These are phyloP conservation scores for Columba guinea DNA, from an alignment of 2,797 vertebrate genomes.

Conservation along the genomic window DNA sequence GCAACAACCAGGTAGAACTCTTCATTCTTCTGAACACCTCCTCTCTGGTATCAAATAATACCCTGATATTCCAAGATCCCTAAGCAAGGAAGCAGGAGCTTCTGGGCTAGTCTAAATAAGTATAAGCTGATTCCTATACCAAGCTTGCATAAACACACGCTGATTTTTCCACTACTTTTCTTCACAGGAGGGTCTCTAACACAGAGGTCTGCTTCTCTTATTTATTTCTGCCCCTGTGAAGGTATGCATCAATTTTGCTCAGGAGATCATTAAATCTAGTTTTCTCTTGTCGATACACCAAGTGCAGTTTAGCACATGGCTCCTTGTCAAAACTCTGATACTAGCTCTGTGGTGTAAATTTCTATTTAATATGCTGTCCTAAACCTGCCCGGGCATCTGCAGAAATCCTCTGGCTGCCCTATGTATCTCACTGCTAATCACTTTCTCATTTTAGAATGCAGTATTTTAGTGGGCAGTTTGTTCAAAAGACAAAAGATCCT, in stretches of 20 bases:
- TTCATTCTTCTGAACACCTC: not conserved
- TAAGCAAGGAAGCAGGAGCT: not conserved
- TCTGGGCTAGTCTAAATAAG: not conserved
- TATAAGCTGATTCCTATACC: not conserved
- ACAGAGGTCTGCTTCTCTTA: not conserved
- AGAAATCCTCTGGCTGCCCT: not conserved
- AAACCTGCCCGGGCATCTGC: not conserved
- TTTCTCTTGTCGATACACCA: not conserved
- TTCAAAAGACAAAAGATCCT: not conserved
- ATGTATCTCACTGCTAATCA: not conserved
- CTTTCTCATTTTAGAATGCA: not conserved
- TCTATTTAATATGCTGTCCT: not conserved
- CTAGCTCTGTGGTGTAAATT: not conserved
- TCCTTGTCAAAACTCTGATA: not conserved
- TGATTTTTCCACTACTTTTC: not conserved
- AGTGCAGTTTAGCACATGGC: not conserved
- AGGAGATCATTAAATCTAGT: not conserved
- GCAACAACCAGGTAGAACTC: not conserved
- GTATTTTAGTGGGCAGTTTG: not conserved
- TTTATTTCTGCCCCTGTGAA: not conserved
- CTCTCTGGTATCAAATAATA: not conserved
- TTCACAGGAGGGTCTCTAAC: not conserved
- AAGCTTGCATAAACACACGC: not conserved
- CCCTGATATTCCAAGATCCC: not conserved
- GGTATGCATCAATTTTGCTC: not conserved